Evolutionary conservation across 2,888 invertebrate species (phyloP).

Genomic region (Xanthorhoe spadicearia): DNA sequence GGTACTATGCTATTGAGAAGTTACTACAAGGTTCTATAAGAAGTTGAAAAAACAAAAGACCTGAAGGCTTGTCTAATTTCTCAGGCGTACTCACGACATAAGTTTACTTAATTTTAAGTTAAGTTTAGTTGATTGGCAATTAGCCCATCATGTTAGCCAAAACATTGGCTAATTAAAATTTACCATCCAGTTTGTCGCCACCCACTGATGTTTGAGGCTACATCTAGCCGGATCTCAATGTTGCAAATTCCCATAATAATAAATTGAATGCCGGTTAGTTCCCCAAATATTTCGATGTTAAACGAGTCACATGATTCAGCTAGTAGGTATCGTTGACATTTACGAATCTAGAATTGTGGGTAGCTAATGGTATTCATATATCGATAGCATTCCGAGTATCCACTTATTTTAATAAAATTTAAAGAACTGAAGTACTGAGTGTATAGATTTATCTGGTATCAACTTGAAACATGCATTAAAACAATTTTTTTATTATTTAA

Average conservation of each 20-base stretch:
- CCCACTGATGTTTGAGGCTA: constrained; percentile 44
- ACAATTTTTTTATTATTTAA: neutral
- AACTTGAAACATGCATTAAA: neutral
- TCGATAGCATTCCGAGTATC: constrained; percentile 20
- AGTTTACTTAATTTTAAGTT: constrained; percentile 65
- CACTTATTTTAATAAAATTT: neutral
- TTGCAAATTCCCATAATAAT: constrained; percentile 35
- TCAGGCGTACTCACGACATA: constrained; percentile 68
- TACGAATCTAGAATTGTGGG: constrained; percentile 20
- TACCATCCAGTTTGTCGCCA: constrained; percentile 37
- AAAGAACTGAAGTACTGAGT: neutral
- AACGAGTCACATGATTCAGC: constrained; percentile 17
- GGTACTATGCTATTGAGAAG: constrained; percentile 67
- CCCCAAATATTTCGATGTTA: constrained; percentile 36
- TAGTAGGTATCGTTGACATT: constrained; percentile 12
- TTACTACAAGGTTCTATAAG: constrained; percentile 76
- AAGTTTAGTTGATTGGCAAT: constrained; percentile 69
- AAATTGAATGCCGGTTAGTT: constrained; percentile 14
- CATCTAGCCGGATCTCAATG: constrained; percentile 41
- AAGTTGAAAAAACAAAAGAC: constrained; percentile 76
- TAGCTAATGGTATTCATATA: constrained; percentile 32
- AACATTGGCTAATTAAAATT: constrained; percentile 58
- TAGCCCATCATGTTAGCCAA: constrained; percentile 62
- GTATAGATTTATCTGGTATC: neutral
- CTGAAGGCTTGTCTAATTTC: constrained; percentile 79